Conservation (phyloP, 2,797 vertebrate genomes). For the Thaleichthys pacificus region DNA sequence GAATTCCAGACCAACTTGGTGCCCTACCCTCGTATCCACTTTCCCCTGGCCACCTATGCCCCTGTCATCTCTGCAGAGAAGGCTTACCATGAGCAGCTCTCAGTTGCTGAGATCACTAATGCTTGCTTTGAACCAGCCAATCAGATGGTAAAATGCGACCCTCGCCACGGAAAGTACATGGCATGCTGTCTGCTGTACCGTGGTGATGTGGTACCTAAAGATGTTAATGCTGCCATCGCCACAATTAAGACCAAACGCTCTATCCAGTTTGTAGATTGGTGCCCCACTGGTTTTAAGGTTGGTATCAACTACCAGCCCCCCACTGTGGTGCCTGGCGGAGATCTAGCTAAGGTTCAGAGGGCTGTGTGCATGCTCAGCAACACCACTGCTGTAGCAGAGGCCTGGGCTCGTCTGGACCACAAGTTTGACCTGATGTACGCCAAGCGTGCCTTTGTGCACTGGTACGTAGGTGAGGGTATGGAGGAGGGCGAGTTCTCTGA, state of each 20-base stretch:
- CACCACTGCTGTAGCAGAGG: constrained; percentile 78
- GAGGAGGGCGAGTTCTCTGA: constrained; percentile 84
- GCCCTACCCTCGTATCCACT: too few relatives aligned
- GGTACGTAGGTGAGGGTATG: constrained; percentile 85
- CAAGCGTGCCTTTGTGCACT: constrained; percentile 82
- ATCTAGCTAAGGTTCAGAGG: constrained; percentile 77
- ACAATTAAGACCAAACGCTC: constrained; percentile 76
- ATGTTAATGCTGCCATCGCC: constrained; percentile 75
- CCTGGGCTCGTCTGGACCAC: constrained; percentile 78
- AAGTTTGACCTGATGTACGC: constrained; percentile 84
- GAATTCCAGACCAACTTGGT: too few relatives aligned
- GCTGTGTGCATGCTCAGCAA: constrained; percentile 80
- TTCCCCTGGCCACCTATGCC: too few relatives aligned
- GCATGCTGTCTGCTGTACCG: constrained; percentile 73
- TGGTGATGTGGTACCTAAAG: constrained; percentile 76
- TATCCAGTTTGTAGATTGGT: constrained; percentile 79
- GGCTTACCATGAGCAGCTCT: too few relatives aligned
- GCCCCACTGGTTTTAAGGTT: constrained; percentile 76
- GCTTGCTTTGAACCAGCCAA: constrained; percentile 70
- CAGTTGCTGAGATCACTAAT: constrained; percentile 55
- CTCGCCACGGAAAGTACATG: constrained; percentile 74
- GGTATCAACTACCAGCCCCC: constrained; percentile 79
- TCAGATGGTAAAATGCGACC: constrained; percentile 72
- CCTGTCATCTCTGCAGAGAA: too few relatives aligned
- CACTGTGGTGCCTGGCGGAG: constrained; percentile 74